These are phyloP conservation scores for Nineta flava DNA, from an alignment of 2,888 invertebrate genomes.

Conservation along the genomic window DNA sequence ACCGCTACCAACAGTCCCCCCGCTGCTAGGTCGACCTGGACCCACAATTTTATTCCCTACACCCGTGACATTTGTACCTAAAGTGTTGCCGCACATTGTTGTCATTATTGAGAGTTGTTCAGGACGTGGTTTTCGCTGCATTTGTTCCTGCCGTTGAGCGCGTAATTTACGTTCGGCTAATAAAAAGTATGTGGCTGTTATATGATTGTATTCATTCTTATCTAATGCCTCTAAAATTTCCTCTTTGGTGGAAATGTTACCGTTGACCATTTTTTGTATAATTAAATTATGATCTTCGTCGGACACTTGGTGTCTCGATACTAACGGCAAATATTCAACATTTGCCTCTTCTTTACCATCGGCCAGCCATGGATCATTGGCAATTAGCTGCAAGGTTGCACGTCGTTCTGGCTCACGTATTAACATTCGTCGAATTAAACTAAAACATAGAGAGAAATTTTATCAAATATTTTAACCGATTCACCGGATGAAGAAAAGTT, in stretches of 20 bases:
- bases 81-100: slow-evolving; percentile 19
- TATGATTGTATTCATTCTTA: slow-evolving; percentile 92
- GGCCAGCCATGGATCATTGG: slow-evolving; percentile 71
- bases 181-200: slow-evolving; percentile 95
- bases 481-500: too few relatives aligned
- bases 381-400: slow-evolving; percentile 75
- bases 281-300: slow-evolving; percentile 85
- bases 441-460: slow-evolving; percentile 25
- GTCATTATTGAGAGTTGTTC: slow-evolving; percentile 25
- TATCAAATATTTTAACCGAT: too few relatives aligned
- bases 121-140: slow-evolving; percentile 26
- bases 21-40: slow-evolving; percentile 5
- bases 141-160: slow-evolving; percentile 52
- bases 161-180: slow-evolving; percentile 85
- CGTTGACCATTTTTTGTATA: slow-evolving; percentile 91
- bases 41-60: too few relatives aligned
- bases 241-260: slow-evolving; percentile 86
- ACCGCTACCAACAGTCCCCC: background rate
- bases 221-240: slow-evolving; percentile 85
- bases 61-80: slow-evolving; percentile 17
- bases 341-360: slow-evolving; percentile 33
- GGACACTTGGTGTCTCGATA: slow-evolving; percentile 76
- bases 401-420: slow-evolving; percentile 85
- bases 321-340: slow-evolving; percentile 58
- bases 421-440: slow-evolving; percentile 84